Base-by-base conservation (phyloP, 2,888 invertebrate genomes). In the Nomada lathburiana region DNA sequence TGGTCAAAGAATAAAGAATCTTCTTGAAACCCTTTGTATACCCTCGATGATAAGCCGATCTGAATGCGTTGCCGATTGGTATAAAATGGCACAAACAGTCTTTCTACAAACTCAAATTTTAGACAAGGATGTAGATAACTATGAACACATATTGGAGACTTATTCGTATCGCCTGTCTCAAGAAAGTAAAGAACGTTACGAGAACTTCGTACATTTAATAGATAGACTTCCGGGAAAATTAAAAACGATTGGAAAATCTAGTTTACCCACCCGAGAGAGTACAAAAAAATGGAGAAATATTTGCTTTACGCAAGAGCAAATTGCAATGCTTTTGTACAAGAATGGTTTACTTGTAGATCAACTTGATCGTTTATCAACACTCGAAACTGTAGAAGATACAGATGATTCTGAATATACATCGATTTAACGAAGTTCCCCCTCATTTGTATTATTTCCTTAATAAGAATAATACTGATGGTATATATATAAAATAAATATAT, bases 61-160 rank as follows among this genome's bases (percentile, higher is more conserved):
- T 0, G 97, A 97, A 90, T 96, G 96, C 86, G 94, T 97, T 42
- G 97, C 97, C 7, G 97, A 97, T 94, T 98, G 97, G 97, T 98
- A 97, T 94, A 98, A 98, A 94, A 96, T 97, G 93, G 98, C 98
- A 5, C 97, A 98, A 94, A 98, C 98, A 0, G 97, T 97, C 68
- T 97, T 96, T 93, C 94, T 98, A 74, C 97, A 98, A 94, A 96
- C 96, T 13, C 96, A 97, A 94, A 98, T 98, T 91, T 94, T 98
- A 68, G 96, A 97, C 92, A 97, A 97, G 91, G 97, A 97, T 92
- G 95, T 96, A 50, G 94, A 94, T 60, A 94, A 91, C 82, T 95
- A 95, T 87, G 95, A 95, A 79, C 92, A 94, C 16, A 91, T 93
- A 4, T 90, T 95, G 59, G 94, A 95, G 65, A 91, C 94, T n/a